Percentiles rank a stretch among this genome's conserved stretches.
Conservation (phyloP, 2,797 vertebrate genomes). For the Lacerta viridis region DNA sequence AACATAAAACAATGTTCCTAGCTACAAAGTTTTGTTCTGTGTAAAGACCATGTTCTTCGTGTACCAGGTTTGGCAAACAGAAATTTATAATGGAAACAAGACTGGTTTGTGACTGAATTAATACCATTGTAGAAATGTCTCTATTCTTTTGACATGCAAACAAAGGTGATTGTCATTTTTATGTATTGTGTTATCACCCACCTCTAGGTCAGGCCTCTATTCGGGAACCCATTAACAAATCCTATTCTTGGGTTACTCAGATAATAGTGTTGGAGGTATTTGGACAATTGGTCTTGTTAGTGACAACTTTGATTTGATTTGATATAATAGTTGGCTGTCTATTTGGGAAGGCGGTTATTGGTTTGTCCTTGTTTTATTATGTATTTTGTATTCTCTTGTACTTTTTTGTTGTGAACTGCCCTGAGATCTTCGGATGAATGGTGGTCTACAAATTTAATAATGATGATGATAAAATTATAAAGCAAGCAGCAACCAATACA, state of each 20-base stretch:
- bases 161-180: not conserved
- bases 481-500: too few species aligned
- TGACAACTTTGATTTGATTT: too few species aligned
- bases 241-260: not conserved
- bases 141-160: not conserved
- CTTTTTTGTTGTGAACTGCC: too few species aligned
- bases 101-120: constrained; percentile 34
- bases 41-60: not conserved
- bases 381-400: too few species aligned
- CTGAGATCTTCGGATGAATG: too few species aligned
- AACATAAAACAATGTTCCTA: constrained; percentile 6
- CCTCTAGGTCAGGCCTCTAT: not conserved
- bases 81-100: not conserved
- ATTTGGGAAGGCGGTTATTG: too few species aligned
- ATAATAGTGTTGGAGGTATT: not conserved
- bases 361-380: too few species aligned
- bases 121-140: not conserved
- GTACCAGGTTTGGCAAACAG: constrained; percentile 17
- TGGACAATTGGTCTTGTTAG: not conserved
- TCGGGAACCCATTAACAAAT: not conserved
- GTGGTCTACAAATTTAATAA: too few species aligned
- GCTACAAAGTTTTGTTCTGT: constrained; percentile 28
- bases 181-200: not conserved
- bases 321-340: too few species aligned
- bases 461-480: too few species aligned